Base-by-base conservation (phyloP, 2,797 vertebrate species). In the Falco columbarius region DNA sequence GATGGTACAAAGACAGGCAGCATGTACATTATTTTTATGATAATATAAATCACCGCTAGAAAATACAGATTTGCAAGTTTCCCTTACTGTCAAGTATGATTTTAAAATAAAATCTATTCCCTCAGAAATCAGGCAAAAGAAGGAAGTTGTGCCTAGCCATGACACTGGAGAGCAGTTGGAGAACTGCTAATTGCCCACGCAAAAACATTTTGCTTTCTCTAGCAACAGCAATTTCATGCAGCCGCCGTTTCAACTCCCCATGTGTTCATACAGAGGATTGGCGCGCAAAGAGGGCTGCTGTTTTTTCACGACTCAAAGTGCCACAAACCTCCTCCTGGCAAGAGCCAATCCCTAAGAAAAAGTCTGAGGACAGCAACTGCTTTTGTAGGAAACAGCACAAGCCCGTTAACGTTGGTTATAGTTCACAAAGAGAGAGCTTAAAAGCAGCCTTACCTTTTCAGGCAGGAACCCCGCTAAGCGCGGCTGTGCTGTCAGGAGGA, bases 401-500 rank as follows among this genome's bases (percentile, higher is more conserved):
- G 63, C 10, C 12, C 5, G 0, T 4, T 4, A 11, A 2, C 0
- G 1, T n/a, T 8, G 11, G 51, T 4, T 30, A 42, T 62, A 27
- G 81, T 38, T 16, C 6, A 14, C 46, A 1, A 12, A 87, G 76
- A 76, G 59, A 30, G 73, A 47, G n/a, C 7, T 27, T 22, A 27
- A 22, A 46, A 81, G 87, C 89, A 89, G 70, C 27, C 87, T 97
- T 97, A 96, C 86, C 96, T 96, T 44, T 7, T n/a, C 36, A 6
- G 62, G 89, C 61, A 75, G 72, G n/a, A 18, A 82, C 89, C 23
- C 83, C 51, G 97, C 68, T n/a, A 46, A 34, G 94, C 12, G 59
- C 85, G 29, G 49, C 36, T 2, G 58, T 19, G 92, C 51, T 34
- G 63, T 67, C 67, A 71, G 97, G 96, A 98, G 98, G 98, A 98